These are phyloP conservation scores for Cactoblastis cactorum DNA, from an alignment of 2,888 invertebrate species.

Conservation along the genomic window DNA sequence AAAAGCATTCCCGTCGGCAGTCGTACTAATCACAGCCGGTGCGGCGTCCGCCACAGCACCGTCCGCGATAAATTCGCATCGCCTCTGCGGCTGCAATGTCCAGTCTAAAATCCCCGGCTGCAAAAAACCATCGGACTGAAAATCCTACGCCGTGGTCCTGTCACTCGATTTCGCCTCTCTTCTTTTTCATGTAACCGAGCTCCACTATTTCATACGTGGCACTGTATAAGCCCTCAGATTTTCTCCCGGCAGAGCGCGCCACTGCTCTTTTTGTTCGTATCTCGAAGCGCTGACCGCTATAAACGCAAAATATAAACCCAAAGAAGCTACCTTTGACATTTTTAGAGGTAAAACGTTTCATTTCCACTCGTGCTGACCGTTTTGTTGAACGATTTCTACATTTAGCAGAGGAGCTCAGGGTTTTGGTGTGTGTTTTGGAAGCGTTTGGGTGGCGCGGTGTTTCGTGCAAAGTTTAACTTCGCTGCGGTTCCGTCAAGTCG, in stretches of 20 bases:
- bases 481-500: constrained; percentile 14
- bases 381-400: constrained; percentile 53
- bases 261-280: constrained; percentile 66
- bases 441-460: constrained; percentile 10
- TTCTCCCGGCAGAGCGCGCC: constrained; percentile 69
- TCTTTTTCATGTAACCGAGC: constrained; percentile 79
- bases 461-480: constrained; percentile 14
- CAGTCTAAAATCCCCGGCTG: constrained; percentile 62
- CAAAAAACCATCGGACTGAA: constrained; percentile 72
- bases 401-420: constrained; percentile 40
- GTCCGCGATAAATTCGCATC: constrained; percentile 66
- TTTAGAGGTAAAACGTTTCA: constrained; percentile 69
- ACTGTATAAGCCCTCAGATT: constrained; percentile 79
- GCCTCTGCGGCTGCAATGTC: constrained; percentile 55
- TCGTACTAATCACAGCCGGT: constrained; percentile 63
- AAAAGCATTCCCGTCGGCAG: constrained; percentile 20
- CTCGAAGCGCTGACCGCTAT: constrained; percentile 71
- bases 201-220: constrained; percentile 77
- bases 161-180: constrained; percentile 77
- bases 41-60: constrained; percentile 46
- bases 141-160: constrained; percentile 72
- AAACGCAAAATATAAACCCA: constrained; percentile 78
- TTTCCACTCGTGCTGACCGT: constrained; percentile 57
- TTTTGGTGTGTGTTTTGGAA: constrained; percentile 22
- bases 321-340: constrained; percentile 77